Evolutionary conservation across 1,140 invertebrate species (phyloP), one percentile per base, ranked within the genome.

Genomic region (Drosophila bocqueti): DNA sequence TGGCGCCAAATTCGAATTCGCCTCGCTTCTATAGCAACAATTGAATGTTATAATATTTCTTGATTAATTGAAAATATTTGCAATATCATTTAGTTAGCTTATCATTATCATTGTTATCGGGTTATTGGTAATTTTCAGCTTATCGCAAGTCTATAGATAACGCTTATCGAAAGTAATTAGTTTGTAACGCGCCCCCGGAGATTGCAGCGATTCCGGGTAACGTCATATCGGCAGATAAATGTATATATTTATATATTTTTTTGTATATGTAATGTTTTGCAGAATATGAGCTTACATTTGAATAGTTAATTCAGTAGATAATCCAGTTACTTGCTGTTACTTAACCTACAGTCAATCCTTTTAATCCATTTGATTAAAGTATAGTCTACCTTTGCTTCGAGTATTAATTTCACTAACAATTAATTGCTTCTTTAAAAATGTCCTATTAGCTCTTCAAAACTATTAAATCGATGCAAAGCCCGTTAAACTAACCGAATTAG

Each of bases 111-210:
- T 54, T 36, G 13, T 13, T 26, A 57, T 38, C 8, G 36, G 15
- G 54, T 57, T 57, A 40, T 54, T 38, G 52, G 31, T 7, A 11
- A 36, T 31, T 61, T 15, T 18, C 21, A 10, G 10, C 9, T 75
- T 75, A 76, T 67, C 61, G 58, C 3, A 34, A 34, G n/a, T 21
- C 38, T 49, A 34, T 49, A 47, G 58, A 52, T 55, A 46, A 61
- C 36, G 6, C 52, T 62, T 84, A 85, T 81, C 66, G 26, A 68
- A 15, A 42, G 57, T 72, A 80, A 80, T 77, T 80, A 76, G 52
- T 83, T 80, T 64, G 31, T 73, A 73, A 67, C 62, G 18, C 34
- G 26, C 38, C 16, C 47, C 26, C 52, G 21, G 3, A 34, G 59
- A 49, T 68, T 50, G 21, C 1, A 13, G 9, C 42, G n/a, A 36